Evolutionary conservation across 1,140 invertebrate species (phyloP), one percentile per base, ranked within the genome.

Genomic region (Drosophila pallidifrons): DNA sequence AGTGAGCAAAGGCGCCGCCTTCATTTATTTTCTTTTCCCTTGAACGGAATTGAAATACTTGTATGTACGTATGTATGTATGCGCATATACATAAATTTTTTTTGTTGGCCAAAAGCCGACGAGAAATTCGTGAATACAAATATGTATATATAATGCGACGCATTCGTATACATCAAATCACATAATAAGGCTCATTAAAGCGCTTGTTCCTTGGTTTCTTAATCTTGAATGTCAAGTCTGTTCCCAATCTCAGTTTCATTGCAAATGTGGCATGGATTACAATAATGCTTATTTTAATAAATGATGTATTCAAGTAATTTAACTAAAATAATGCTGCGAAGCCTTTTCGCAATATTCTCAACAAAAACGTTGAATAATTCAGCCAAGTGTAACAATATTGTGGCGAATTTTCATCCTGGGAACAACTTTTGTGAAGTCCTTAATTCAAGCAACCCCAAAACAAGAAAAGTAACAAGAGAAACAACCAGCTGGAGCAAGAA

Each of bases 1-100:
- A 82, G 78, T 81, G 61, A 76, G 72, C 66, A 81, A 81, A 78
- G 59, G 69, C 76, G 51, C 8, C 43, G 32, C 10, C 30, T 57
- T 10, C 16, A 28, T 28, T 59, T 43, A 5, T 28, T 45, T 60
- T 59, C 20, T 46, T 30, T 59, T 69, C 41, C 46, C 49, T 30
- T 41, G 32, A 6, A 45, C 35, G 47, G 13, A 20, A 58, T 38
- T 51, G 30, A 47, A 43, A 11, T 38, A 5, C 35, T 38, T 10
- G 35, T 16, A 35, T 4, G 25, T 38, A 54, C 6, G 10, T 4
- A 43, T 38, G 30, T 11, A 28, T 51, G 8, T 57, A 20, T 2
- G 20, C 20, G 6, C 35, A 3, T 38, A 43, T 43, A 43, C 20
- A 20, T 41, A 41, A 35, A 43, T 11, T 7, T 51, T 10, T 51